phyloP scores from a whole-genome alignment of 2,113 vertebrate species.

The Oncorhynchus mykiss region DNA sequence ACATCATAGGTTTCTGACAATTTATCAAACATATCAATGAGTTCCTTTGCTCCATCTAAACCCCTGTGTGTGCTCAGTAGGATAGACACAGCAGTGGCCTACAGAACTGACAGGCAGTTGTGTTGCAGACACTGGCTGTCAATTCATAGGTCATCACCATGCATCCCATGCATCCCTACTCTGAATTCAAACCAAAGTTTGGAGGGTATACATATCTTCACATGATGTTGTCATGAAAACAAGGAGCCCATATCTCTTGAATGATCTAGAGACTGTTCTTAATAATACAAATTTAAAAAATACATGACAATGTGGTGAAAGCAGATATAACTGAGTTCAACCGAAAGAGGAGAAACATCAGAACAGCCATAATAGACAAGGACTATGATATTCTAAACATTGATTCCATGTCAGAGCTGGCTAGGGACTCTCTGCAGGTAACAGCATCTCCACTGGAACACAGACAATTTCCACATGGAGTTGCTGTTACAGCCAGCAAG shows the following conservation, averaged over 20 bases:
- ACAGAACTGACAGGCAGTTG: slow-evolving; percentile 82
- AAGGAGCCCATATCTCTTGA: not conserved
- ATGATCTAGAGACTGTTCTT: not conserved
- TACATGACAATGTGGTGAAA: not conserved
- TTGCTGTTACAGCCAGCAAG: slow-evolving; percentile 81
- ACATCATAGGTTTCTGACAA: not conserved
- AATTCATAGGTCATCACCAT: slow-evolving; percentile 84
- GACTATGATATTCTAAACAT: not conserved
- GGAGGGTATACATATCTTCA: no score
- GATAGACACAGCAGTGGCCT: slow-evolving; percentile 76
- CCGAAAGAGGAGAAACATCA: not conserved
- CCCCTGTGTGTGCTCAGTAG: slow-evolving; percentile 28
- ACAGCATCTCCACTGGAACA: slow-evolving; percentile 81
- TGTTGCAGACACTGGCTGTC: slow-evolving; percentile 74
- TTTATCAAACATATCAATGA: not conserved
- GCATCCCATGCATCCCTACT: slow-evolving; percentile 45
- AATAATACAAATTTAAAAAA: not conserved
- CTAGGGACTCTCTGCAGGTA: slow-evolving; percentile 65
- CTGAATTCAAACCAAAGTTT: not conserved
- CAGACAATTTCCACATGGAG: slow-evolving; percentile 78
- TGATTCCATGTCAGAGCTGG: slow-evolving; percentile 7
- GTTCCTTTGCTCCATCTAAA: no score
- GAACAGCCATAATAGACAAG: not conserved
- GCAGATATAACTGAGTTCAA: slow-evolving; percentile 6
- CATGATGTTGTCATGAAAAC: not conserved